Percentiles rank a stretch among this genome's conserved stretches.
Conservation (phyloP, 35 echinoderm and acorn worm species). For the Apostichopus japonicus region DNA sequence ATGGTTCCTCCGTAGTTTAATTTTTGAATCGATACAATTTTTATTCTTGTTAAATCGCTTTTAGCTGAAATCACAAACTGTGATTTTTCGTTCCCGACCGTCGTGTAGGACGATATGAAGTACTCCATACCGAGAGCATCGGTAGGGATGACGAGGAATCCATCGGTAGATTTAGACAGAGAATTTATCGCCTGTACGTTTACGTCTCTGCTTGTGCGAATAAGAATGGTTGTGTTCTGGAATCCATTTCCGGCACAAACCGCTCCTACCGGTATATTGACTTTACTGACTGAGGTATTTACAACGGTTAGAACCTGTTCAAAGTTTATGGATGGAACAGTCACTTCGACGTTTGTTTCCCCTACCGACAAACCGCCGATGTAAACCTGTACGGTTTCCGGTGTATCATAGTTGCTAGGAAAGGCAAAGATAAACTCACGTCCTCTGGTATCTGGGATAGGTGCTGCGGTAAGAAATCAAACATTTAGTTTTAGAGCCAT, state of each 20-base stretch:
- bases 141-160: slow-evolving; percentile 76
- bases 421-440: slow-evolving; percentile 84
- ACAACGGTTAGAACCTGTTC: slow-evolving; percentile 37
- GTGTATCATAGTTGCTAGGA: slow-evolving; percentile 67
- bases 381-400: slow-evolving; percentile 56
- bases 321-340: slow-evolving; percentile 59
- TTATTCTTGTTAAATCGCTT: slow-evolving; percentile 67
- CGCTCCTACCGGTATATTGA: slow-evolving; percentile 65
- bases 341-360: slow-evolving; percentile 49
- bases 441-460: slow-evolving; percentile 75
- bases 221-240: slow-evolving; percentile 76
- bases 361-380: slow-evolving; percentile 67
- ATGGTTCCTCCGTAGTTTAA: slow-evolving; percentile 42
- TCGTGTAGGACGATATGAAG: slow-evolving; percentile 81
- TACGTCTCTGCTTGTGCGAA: slow-evolving; percentile 57
- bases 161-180: slow-evolving; percentile 75
- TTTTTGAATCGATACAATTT: slow-evolving; percentile 46
- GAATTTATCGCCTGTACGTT: slow-evolving; percentile 74
- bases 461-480: neutral
- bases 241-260: slow-evolving; percentile 67
- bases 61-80: slow-evolving; percentile 73
- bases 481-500: slow-evolving; percentile 45
- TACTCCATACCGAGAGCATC: slow-evolving; percentile 85
- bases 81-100: slow-evolving; percentile 68
- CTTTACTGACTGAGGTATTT: neutral